phyloP scores from a whole-genome alignment of 2,888 invertebrate genomes.

The Dorcus hopei region DNA sequence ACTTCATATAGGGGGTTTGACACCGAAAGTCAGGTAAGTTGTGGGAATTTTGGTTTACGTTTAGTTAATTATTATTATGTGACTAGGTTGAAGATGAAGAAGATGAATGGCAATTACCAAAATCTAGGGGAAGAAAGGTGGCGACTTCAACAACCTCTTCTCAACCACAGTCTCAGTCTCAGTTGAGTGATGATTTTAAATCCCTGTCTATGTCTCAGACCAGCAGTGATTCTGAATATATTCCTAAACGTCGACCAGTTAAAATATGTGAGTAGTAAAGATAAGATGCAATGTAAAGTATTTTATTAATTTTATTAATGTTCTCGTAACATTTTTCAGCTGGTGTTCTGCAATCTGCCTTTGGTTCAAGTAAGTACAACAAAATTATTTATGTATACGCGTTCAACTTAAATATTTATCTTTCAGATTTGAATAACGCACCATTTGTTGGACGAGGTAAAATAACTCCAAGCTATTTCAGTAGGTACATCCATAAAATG shows the following conservation, averaged over 20 bases:
- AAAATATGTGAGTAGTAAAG: neutral
- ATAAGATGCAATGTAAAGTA: neutral
- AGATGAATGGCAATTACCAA: neutral
- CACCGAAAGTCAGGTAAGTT: conserved; percentile 9
- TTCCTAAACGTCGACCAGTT: neutral
- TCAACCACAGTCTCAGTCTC: neutral
- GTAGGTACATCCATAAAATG: too few relatives aligned
- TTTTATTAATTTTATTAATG: too few relatives aligned
- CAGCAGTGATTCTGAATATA: neutral
- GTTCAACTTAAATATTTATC: too few relatives aligned
- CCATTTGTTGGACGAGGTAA: too few relatives aligned
- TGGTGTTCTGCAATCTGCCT: too few relatives aligned
- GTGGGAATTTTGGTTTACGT: neutral
- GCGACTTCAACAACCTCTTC: neutral
- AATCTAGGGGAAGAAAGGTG: neutral
- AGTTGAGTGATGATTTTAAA: neutral
- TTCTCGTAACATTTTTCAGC: too few relatives aligned
- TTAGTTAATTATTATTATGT: neutral
- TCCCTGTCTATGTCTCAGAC: neutral
- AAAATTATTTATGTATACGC: too few relatives aligned
- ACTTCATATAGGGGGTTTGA: conserved; percentile 1
- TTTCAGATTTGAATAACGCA: too few relatives aligned
- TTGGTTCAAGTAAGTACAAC: too few relatives aligned
- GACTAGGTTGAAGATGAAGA: neutral
- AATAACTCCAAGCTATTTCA: too few relatives aligned